A percentile compares a stretch with the other conserved stretches of the same genome.
Conservation (phyloP, 2,797 vertebrate genomes). For the Neosilurus hyrtlii region DNA sequence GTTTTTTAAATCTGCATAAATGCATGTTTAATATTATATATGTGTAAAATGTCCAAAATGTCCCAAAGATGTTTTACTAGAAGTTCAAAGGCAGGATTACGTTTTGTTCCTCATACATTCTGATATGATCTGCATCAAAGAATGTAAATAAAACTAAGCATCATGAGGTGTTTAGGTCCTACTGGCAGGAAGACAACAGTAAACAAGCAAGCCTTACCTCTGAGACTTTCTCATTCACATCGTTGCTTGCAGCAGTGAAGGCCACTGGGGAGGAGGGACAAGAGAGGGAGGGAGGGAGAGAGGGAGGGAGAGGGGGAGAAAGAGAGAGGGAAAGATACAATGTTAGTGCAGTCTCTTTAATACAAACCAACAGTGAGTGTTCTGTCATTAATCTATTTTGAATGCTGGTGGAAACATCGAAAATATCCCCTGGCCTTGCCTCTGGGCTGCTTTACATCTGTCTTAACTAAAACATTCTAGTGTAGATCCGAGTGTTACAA, state of each 20-base stretch:
- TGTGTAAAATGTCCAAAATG: neutral
- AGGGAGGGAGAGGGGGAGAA: neutral
- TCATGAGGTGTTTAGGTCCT: neutral
- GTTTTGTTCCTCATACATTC: neutral
- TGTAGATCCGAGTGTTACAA: neutral
- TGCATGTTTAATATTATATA: too few species aligned
- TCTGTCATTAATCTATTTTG: constrained; percentile 23
- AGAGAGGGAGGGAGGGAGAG: constrained; percentile 1
- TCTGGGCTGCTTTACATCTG: constrained; percentile 4
- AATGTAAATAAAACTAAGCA: neutral
- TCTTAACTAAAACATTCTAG: neutral
- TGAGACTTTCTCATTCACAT: constrained; percentile 48
- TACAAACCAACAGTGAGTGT: neutral
- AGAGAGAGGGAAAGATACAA: too few species aligned
- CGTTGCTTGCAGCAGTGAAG: constrained; percentile 60
- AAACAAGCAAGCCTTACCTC: constrained; percentile 64
- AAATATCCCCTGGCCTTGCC: neutral
- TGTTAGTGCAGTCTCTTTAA: constrained; percentile 3
- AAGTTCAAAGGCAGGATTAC: neutral
- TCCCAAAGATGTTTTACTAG: neutral
- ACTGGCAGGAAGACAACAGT: neutral
- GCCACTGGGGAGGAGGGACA: constrained; percentile 57
- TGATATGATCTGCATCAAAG: neutral
- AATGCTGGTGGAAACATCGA: constrained; percentile 6
- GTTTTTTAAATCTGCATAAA: too few species aligned